Conservation (phyloP, 2,113 vertebrate genomes). For the Numenius arquata region DNA sequence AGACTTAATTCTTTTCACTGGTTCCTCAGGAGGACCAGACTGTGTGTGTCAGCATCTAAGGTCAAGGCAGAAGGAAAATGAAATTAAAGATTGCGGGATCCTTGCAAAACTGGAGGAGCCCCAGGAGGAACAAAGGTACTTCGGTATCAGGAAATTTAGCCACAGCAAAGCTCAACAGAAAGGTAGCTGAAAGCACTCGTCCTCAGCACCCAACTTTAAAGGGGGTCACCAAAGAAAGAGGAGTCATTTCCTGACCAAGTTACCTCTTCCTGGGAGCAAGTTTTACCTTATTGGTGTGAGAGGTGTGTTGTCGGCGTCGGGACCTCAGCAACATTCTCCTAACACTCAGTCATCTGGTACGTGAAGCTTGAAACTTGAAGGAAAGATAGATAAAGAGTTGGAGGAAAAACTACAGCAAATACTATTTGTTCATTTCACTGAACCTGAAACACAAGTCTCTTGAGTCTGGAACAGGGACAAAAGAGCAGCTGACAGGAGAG, state of each 20-base stretch:
- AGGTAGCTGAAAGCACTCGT: neutral
- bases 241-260: too few species aligned
- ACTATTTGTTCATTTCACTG: neutral
- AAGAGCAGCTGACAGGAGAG: neutral
- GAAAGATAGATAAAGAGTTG: neutral
- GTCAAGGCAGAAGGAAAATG: neutral
- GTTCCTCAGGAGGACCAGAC: neutral
- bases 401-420: neutral
- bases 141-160: neutral
- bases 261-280: neutral
- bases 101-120: neutral
- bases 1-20: neutral
- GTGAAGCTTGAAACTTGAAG: neutral
- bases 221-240: neutral
- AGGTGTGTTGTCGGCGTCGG: fast-evolving
- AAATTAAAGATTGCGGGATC: neutral
- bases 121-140: neutral
- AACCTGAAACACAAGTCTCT: neutral
- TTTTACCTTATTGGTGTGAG: neutral
- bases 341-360: neutral
- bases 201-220: neutral
- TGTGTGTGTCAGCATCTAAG: neutral
- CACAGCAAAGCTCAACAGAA: neutral
- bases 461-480: neutral
- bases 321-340: neutral